Conservation (phyloP, 2,888 invertebrate species). For the Calliphora vomitoria region DNA sequence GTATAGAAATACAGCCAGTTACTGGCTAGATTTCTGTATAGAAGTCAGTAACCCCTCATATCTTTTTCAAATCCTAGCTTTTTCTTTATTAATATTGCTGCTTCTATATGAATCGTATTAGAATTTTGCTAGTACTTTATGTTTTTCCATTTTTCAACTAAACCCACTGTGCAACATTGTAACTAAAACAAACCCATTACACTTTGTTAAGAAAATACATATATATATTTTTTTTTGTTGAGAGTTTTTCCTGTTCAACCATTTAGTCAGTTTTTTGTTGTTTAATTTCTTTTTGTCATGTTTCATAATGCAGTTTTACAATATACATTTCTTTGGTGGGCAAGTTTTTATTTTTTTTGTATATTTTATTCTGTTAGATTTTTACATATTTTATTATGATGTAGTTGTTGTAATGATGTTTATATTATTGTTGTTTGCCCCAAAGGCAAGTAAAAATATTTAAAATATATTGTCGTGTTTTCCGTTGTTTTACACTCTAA, state of each 20-base stretch:
- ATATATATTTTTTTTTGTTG: not conserved
- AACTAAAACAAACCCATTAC: not conserved
- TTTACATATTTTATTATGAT: conserved; percentile 35
- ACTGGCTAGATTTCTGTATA: too few species aligned
- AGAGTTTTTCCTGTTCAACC: conserved; percentile 18
- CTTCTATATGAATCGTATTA: too few species aligned
- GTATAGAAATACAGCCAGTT: too few species aligned
- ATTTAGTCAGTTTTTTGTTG: not conserved
- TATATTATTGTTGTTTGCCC: conserved; percentile 29
- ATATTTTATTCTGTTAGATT: not conserved
- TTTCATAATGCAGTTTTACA: conserved; percentile 5
- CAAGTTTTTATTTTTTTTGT: not conserved
- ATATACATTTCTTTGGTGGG: not conserved
- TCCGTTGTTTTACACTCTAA: conserved; percentile 65
- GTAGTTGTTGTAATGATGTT: conserved; percentile 6
- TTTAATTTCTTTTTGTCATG: conserved; percentile 3
- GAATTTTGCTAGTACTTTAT: too few species aligned
- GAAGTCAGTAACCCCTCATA: too few species aligned
- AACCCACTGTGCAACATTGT: not conserved
- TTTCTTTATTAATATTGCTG: too few species aligned
- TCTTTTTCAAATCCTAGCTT: too few species aligned
- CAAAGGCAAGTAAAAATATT: conserved; percentile 4
- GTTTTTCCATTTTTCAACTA: not conserved
- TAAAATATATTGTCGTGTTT: conserved; percentile 61
- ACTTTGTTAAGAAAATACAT: not conserved